phyloP scores from a whole-genome alignment of 2,113 vertebrate species.

The Barnardius zonarius region DNA sequence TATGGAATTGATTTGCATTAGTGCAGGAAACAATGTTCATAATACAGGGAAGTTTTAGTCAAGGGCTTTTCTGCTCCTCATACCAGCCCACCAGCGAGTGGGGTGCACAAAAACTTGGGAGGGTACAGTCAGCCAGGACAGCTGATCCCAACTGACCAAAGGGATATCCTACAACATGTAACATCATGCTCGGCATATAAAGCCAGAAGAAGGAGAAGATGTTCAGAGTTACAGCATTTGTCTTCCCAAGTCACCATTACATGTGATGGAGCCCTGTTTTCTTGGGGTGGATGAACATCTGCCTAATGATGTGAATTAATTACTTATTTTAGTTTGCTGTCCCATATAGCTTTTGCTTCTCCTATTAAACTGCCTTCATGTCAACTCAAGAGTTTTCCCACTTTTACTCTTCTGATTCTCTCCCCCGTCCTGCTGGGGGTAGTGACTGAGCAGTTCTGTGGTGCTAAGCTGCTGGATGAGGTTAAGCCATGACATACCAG shows the following conservation, averaged over 20 bases:
- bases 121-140: background rate
- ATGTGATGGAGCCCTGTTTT: background rate
- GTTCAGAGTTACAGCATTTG: background rate
- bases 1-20: background rate
- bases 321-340: background rate
- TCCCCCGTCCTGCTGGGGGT: background rate
- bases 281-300: background rate
- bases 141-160: background rate
- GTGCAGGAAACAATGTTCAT: background rate
- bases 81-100: background rate
- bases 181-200: background rate
- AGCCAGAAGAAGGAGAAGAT: background rate
- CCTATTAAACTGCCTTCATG: background rate
- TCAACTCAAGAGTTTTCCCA: background rate
- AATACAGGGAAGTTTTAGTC: background rate
- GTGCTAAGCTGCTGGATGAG: background rate
- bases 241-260: background rate
- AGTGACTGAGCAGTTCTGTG: background rate
- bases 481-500: background rate
- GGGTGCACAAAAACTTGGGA: background rate
- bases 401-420: background rate
- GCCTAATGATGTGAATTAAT: background rate
- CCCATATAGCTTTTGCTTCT: background rate
- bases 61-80: background rate
- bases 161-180: background rate